phyloP scores from a whole-genome alignment of 2,797 vertebrate species.

The Chaetodon trifasciatus region DNA sequence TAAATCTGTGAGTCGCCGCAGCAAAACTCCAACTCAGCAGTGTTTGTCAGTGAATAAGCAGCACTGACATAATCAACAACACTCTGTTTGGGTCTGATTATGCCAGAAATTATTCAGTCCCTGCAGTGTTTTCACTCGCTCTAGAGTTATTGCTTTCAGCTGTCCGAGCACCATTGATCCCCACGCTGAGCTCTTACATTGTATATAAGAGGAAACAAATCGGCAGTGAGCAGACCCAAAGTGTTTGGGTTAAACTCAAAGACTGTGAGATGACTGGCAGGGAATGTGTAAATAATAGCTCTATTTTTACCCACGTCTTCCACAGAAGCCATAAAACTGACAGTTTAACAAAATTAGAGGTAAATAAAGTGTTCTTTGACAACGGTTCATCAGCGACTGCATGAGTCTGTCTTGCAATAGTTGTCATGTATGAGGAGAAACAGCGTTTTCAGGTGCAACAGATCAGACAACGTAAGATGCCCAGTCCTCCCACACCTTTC shows the following conservation, averaged over 20 bases:
- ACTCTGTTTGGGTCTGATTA: constrained; percentile 59
- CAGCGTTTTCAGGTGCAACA: background rate
- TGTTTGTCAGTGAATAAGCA: constrained; percentile 59
- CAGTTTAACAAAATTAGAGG: constrained; percentile 37
- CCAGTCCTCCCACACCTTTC: background rate
- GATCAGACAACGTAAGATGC: background rate
- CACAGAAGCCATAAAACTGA: constrained; percentile 51
- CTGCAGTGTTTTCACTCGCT: constrained; percentile 44
- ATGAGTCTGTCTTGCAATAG: constrained; percentile 37
- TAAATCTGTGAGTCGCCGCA: constrained; percentile 48
- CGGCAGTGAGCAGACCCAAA: constrained; percentile 24
- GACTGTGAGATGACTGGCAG: constrained; percentile 50
- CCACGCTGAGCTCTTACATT: constrained; percentile 29
- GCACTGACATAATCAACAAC: constrained; percentile 67
- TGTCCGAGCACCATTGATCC: constrained; percentile 52
- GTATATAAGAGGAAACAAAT: constrained; percentile 58
- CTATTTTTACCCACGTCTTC: constrained; percentile 44
- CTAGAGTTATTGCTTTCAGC: constrained; percentile 65
- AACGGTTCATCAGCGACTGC: constrained; percentile 27
- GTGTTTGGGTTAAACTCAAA: constrained; percentile 46
- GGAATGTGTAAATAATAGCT: constrained; percentile 55
- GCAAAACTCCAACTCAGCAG: constrained; percentile 65
- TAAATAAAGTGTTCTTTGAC: constrained; percentile 46
- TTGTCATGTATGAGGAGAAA: constrained; percentile 25
- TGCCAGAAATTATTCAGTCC: constrained; percentile 52